Base-by-base conservation (phyloP, 2,113 vertebrate genomes). In the Hemichromis elongatus region DNA sequence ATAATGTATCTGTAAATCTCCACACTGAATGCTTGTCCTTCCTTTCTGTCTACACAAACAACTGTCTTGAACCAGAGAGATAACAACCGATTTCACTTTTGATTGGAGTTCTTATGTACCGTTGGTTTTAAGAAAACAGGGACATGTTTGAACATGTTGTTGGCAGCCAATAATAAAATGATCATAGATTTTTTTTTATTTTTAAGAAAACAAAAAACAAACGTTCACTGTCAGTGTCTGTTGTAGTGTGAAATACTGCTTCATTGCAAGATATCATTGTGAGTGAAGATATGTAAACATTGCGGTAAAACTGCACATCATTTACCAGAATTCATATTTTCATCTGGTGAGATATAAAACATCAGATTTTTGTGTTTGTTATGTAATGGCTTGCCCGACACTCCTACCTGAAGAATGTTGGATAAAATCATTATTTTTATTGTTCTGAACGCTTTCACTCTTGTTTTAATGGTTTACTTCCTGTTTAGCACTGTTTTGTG, bases 1-100 rank as follows among this genome's bases (percentile, higher is more conserved):
- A 88, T 91, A 83, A 61, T 79, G 61, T 80, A 81, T 89, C 63
- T 82, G 37, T 59, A 81, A 63, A 77, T 66, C 24, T 24, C 30
- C 54, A 28, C 68, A 70, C 35, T 26, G 52, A 59, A 47, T 13
- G 21, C 35, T 83, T 82, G 12, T 68, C 82, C 33, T 88, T 90
- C 54, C 30, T 50, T 84, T 89, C 77, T 80, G 61, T 56, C 56
- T 79, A 83, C 88, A 89, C 87, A 18, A 86, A 42, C 21, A 53
- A 18, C 56, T 88, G 81, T 61, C 80, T 83, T 45, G 70, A 45
- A 61, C 35, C 53, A 14, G 50, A 84, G 84, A 0, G 5, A 61
- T 42, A 73, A 6, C 11, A 3, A 30, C 55, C 2, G 45, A 24
- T 37, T 40, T 52, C 30, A 45, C 9, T 84, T 82, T 77, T 57